A percentile compares a stretch with the other conserved stretches of the same genome.
These are phyloP conservation scores for Spinus pinus DNA, from an alignment of 2,797 vertebrate species.

Conservation along the genomic window DNA sequence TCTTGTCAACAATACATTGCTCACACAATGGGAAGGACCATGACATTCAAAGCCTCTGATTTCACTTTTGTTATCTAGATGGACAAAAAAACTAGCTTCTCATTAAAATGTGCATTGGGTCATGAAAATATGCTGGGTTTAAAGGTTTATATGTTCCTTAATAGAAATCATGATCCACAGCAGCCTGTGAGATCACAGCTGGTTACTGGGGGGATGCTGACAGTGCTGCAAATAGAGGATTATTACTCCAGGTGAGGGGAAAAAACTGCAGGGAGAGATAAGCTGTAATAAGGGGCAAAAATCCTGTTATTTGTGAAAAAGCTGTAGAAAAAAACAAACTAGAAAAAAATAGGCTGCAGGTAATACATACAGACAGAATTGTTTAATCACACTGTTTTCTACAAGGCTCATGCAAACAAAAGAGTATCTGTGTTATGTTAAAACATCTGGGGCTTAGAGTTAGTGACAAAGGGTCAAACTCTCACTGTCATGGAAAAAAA, in stretches of 20 bases:
- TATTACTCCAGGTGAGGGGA: slow-evolving; percentile 6
- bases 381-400: not conserved
- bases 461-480: not conserved
- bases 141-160: not conserved
- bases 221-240: slow-evolving; percentile 23
- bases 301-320: slow-evolving; percentile 12
- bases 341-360: not conserved
- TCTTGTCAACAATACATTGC: not conserved
- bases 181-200: not conserved
- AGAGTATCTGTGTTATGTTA: not conserved
- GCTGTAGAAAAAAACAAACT: not conserved
- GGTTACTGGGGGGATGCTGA: slow-evolving; percentile 25
- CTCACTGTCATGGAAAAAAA: not conserved
- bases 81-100: not conserved
- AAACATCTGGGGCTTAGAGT: not conserved
- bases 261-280: slow-evolving; percentile 2
- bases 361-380: not conserved
- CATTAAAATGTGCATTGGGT: not conserved
- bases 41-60: not conserved
- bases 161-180: not conserved
- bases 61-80: not conserved
- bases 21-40: not conserved
- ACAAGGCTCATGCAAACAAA: not conserved
- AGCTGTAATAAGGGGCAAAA: slow-evolving; percentile 9
- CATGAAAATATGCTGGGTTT: not conserved